Percentiles rank a stretch among this genome's conserved stretches.
These are phyloP conservation scores for Oreochromis mossambicus DNA, from an alignment of 2,797 vertebrate genomes.

Conservation along the genomic window DNA sequence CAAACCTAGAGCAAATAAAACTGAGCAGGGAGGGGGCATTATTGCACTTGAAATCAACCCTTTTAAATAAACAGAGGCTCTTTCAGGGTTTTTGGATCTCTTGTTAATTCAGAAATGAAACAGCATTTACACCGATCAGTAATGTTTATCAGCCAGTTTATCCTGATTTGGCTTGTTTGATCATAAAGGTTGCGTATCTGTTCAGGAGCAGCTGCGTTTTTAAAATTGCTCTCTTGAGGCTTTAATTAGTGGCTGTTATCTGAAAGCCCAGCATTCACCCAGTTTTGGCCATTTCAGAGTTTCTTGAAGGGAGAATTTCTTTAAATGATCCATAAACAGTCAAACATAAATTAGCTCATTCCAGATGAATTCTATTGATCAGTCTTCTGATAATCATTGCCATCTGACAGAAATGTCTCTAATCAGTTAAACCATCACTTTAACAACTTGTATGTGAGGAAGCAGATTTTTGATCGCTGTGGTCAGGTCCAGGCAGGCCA, in stretches of 20 bases:
- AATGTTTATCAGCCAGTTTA: fast-evolving
- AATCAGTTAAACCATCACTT: background rate
- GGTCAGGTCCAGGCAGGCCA: background rate
- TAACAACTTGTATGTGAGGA: background rate
- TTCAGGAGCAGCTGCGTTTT: background rate
- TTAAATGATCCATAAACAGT: background rate
- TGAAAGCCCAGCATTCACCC: background rate
- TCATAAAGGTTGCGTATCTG: background rate
- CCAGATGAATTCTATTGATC: conserved; percentile 13
- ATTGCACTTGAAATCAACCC: background rate
- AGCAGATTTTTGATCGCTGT: background rate
- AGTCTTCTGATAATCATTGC: background rate
- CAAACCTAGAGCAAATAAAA: background rate
- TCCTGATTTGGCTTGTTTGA: background rate
- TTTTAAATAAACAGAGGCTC: background rate
- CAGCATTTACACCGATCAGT: background rate
- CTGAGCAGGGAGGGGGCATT: background rate
- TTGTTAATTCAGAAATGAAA: background rate
- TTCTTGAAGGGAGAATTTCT: conserved; percentile 37
- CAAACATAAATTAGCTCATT: background rate
- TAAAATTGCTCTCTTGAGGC: background rate
- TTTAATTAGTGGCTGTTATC: background rate
- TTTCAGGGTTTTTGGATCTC: background rate
- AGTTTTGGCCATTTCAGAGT: conserved; percentile 24
- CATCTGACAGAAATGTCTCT: conserved; percentile 4